Base-by-base conservation (phyloP, 2,888 invertebrate species). In the Euplexia lucipara region DNA sequence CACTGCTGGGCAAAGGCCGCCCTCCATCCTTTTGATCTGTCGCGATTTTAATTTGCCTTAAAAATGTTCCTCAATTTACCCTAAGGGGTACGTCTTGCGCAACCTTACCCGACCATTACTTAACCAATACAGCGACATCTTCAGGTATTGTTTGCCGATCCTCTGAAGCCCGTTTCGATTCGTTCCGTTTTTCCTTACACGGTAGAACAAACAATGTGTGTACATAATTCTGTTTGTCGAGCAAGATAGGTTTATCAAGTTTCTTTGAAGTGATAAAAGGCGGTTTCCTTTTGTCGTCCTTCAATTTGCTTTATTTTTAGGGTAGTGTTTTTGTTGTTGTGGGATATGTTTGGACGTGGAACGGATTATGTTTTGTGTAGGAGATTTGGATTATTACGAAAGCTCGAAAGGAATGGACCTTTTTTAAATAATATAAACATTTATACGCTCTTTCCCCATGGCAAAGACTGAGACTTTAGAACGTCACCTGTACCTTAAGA, bases 151-250 rank as follows among this genome's bases (percentile, higher is more conserved):
- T 60, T 73, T 69, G 64, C 42, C 41, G 44, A 54, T 54, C 20
- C 47, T 34, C 58, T 42, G 45, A 34, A 68, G 57, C 41, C 41
- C 49, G 59, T 71, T 59, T 37, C 26, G 52, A 73, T 35, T 34
- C 64, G 16, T 56, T 60, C 63, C 68, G 62, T 71, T 62, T 81
- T 77, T 67, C 65, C 69, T 63, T 66, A 71, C 70, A 74, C 44
- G 65, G 60, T 68, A 64, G 66, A 72, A 74, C 69, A 78, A 75
- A 83, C 75, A 75, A 58, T 75, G 72, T 73, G 67, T 75, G 74
- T 75, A 64, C 63, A 78, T 83, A 84, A 83, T 85, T 83, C 79
- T 85, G 76, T 86, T 86, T 83, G 82, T 72, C 57, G 58, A 73
- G 52, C 68, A 45, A 75, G 83, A 84, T 83, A 75, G 80, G 81